Conservation (phyloP, 2,888 invertebrate genomes). For the Sphaerophoria taeniata region DNA sequence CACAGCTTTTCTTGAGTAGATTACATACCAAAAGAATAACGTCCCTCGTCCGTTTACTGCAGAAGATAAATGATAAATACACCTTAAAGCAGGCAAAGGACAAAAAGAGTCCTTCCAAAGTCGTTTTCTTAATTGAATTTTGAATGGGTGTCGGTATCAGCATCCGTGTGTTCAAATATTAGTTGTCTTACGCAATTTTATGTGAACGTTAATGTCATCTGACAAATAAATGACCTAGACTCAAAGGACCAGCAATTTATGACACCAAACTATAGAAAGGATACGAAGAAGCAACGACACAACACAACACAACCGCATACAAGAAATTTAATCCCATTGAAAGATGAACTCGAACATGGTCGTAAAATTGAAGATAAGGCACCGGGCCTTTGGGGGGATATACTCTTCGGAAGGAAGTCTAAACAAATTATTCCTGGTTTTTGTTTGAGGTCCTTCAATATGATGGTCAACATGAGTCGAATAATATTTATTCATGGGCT, state of each 20-base stretch:
- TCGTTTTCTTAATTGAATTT: conserved; percentile 63
- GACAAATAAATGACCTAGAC: conserved; percentile 10
- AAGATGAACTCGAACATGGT: conserved; percentile 54
- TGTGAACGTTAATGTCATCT: conserved; percentile 41
- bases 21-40: conserved; percentile 1
- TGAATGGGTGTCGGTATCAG: conserved; percentile 67
- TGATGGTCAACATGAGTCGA: conserved; percentile 36
- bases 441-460: conserved; percentile 9
- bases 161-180: conserved; percentile 51
- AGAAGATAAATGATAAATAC: too few relatives aligned
- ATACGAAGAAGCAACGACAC: neutral
- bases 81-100: too few relatives aligned
- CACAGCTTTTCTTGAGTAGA: conserved; percentile 9
- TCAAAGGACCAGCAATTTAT: conserved; percentile 48
- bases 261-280: conserved; percentile 3
- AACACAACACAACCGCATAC: neutral
- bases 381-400: conserved; percentile 29
- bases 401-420: conserved; percentile 22
- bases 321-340: conserved; percentile 37
- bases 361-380: conserved; percentile 64
- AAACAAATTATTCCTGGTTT: conserved; percentile 43
- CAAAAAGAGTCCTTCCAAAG: conserved; percentile 15
- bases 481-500: conserved; percentile 63
- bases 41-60: too few relatives aligned
- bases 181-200: conserved; percentile 62